These are phyloP conservation scores for Podarcis siculus DNA, from an alignment of 2,797 vertebrate genomes.

Conservation along the genomic window DNA sequence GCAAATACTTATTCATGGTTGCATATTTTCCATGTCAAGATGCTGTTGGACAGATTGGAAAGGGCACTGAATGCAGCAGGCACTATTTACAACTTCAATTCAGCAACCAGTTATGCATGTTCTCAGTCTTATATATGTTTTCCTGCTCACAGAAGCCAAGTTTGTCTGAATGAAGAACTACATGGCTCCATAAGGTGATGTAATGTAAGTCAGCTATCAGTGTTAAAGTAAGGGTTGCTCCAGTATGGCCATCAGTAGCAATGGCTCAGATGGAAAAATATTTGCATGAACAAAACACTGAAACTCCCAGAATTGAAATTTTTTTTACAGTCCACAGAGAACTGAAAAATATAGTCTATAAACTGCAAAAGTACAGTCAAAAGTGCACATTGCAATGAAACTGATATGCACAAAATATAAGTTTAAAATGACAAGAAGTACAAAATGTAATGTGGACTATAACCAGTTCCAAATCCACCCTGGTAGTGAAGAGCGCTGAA, in stretches of 20 bases:
- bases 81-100: neutral
- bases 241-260: neutral
- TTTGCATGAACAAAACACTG: neutral
- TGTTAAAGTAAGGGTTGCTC: neutral
- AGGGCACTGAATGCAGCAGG: neutral
- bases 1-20: neutral
- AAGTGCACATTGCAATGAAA: neutral
- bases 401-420: neutral
- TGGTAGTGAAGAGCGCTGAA: neutral
- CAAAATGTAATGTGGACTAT: neutral
- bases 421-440: slow-evolving; percentile 7
- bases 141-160: neutral
- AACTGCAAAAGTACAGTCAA: neutral
- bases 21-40: neutral
- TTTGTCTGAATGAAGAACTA: neutral
- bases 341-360: neutral
- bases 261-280: neutral
- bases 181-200: neutral
- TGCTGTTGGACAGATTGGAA: slow-evolving; percentile 1
- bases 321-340: neutral
- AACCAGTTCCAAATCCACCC: slow-evolving; percentile 10
- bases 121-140: too few relatives aligned
- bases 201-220: neutral
- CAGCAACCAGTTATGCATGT: neutral
- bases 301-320: neutral